Conservation (phyloP, 2,797 vertebrate genomes). For the Pteronotus mesoamericanus region DNA sequence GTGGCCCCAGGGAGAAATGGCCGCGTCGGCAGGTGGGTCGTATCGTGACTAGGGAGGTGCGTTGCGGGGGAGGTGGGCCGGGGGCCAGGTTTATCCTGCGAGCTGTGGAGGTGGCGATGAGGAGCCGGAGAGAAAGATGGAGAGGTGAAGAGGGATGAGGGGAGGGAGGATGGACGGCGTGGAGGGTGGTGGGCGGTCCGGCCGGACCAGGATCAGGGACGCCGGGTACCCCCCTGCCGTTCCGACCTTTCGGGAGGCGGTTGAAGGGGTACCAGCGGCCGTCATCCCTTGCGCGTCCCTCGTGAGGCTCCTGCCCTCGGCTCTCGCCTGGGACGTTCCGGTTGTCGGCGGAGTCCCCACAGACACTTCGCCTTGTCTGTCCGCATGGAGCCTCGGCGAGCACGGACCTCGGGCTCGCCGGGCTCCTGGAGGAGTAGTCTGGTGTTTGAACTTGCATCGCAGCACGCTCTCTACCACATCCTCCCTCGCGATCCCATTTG, state of each 20-base stretch:
- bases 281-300: neutral
- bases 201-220: neutral
- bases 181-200: conserved; percentile 24
- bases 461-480: neutral
- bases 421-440: conserved; percentile 33
- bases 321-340: neutral
- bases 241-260: neutral
- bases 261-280: conserved; percentile 13
- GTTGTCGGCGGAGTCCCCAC: neutral
- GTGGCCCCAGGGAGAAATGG: conserved; percentile 81
- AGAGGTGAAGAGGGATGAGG: neutral
- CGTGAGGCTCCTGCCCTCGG: neutral
- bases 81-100: neutral
- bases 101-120: neutral
- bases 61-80: neutral
- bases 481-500: neutral
- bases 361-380: neutral
- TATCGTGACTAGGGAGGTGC: neutral
- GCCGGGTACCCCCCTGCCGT: conserved; percentile 41
- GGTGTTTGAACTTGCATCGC: neutral
- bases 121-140: neutral
- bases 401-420: conserved; percentile 52
- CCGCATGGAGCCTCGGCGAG: conserved; percentile 19
- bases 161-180: conserved; percentile 21
- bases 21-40: conserved; percentile 85